Percentiles rank a stretch among this genome's conserved stretches.
These are phyloP conservation scores for Lanistes nyassanus DNA, from an alignment of 1,140 invertebrate genomes.

Conservation along the genomic window DNA sequence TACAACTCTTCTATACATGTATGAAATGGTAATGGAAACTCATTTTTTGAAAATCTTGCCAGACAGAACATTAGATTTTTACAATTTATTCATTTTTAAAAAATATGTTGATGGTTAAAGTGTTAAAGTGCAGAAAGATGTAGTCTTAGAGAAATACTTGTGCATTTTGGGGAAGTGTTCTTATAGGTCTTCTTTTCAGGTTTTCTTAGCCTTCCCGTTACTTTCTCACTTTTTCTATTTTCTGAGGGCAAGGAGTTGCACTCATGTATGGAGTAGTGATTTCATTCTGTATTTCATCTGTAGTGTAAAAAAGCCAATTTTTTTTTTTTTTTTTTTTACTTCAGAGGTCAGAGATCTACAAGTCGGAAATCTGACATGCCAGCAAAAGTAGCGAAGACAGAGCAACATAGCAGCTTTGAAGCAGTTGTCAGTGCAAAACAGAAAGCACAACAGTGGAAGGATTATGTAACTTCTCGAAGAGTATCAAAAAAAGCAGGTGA, in stretches of 20 bases:
- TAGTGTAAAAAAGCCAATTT: background rate
- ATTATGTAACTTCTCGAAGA: constrained; percentile 39
- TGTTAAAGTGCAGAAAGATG: too few relatives aligned
- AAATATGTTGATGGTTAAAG: too few relatives aligned
- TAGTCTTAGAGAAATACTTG: too few relatives aligned
- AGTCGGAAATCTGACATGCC: background rate
- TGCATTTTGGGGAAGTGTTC: too few relatives aligned
- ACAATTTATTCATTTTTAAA: too few relatives aligned
- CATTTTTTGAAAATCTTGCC: too few relatives aligned
- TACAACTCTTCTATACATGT: too few relatives aligned
- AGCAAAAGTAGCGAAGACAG: background rate
- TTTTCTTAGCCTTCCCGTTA: background rate
- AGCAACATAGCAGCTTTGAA: constrained; percentile 26
- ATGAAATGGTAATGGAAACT: too few relatives aligned
- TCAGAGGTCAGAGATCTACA: background rate
- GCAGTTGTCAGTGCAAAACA: constrained; percentile 39
- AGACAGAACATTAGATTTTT: too few relatives aligned
- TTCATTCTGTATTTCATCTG: background rate
- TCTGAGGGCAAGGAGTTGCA: too few relatives aligned
- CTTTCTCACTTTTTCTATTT: background rate
- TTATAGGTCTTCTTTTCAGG: too few relatives aligned
- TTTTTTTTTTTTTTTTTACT: background rate
- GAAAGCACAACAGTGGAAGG: constrained; percentile 38
- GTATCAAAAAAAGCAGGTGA: constrained; percentile 36
- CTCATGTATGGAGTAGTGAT: background rate